Conservation (phyloP, 2,888 invertebrate species). For the Campoplex nolae region DNA sequence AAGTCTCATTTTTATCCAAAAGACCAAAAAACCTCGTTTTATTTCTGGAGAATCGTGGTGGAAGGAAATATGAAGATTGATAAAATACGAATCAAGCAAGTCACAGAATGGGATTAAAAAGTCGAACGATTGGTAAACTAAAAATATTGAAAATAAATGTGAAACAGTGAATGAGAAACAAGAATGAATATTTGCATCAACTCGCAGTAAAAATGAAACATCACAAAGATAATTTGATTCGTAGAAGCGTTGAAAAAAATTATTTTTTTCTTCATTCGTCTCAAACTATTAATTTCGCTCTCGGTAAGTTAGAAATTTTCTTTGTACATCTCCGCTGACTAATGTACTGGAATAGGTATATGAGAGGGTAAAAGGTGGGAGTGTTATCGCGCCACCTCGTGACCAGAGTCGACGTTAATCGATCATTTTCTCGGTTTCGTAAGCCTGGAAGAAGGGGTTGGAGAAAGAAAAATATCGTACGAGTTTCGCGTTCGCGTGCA, state of each 20-base stretch:
- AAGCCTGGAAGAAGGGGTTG: background rate
- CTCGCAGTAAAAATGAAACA: background rate
- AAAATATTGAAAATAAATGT: background rate
- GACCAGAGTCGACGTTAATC: slow-evolving; percentile 42
- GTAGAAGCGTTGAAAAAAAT: background rate
- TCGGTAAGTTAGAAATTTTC: slow-evolving; percentile 54
- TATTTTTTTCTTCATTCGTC: background rate
- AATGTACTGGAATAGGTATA: background rate
- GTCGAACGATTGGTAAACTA: background rate
- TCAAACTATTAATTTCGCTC: background rate
- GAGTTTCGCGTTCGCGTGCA: slow-evolving; percentile 15
- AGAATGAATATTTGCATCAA: no score
- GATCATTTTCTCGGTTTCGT: slow-evolving; percentile 35
- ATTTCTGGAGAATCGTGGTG: background rate
- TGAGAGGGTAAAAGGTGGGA: background rate
- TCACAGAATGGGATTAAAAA: background rate
- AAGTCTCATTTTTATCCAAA: background rate
- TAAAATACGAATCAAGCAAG: background rate
- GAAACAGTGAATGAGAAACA: background rate
- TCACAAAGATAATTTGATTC: background rate
- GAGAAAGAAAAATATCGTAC: slow-evolving; percentile 57
- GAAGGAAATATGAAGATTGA: background rate
- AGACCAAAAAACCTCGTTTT: background rate
- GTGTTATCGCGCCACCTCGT: slow-evolving; percentile 65
- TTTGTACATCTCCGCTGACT: background rate